Base-by-base conservation (phyloP, 2,113 vertebrate genomes). In the Pao palembangensis region DNA sequence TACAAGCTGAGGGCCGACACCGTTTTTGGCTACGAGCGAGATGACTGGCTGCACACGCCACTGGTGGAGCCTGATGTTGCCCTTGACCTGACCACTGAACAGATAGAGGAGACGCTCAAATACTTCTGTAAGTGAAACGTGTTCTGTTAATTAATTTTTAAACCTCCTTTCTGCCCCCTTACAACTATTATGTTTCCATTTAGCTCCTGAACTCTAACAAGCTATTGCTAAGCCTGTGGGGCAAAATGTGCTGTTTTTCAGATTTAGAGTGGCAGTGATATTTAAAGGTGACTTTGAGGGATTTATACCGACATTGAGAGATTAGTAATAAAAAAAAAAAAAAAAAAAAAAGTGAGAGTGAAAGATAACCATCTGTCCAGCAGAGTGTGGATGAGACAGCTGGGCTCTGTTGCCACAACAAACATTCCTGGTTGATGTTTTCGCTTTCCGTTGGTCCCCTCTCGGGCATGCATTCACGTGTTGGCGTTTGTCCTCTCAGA, bases 11-110 rank as follows among this genome's bases (percentile, higher is more conserved):
- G 97, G 91, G 97, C 97, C 0, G 95, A 99, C 67, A 94, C 94
- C 64, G 94, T 98, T 88, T 98, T 96, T 4, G 95, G 96, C 71
- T 99, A 99, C 86, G 96, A 97, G 64, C 94, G 98, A 85, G 96
- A 96, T 90, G 97, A 99, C 88, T 99, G 97, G 97, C 92, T 99
- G 46, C 96, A 95, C 69, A 98, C 96, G 0, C 97, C 97, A 6
- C 93, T 98, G 79, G 89, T 98, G 81, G 93, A 93, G 47, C 93
- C 95, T 0, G 92, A 96, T 66, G 84, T 86, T 1, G 91, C 87
- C 85, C 82, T 98, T 16, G 93, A 98, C 85, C 90, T 99, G 90
- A 96, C 95, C 23, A 92, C 93, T 16, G 95, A 98, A 79, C 97
- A 98, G 85, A 97, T 96, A 48, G 96, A 98, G 82, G 97, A 99